Evolutionary conservation across 2,113 vertebrate species (phyloP).

Genomic region (Aldabrachelys gigantea): DNA sequence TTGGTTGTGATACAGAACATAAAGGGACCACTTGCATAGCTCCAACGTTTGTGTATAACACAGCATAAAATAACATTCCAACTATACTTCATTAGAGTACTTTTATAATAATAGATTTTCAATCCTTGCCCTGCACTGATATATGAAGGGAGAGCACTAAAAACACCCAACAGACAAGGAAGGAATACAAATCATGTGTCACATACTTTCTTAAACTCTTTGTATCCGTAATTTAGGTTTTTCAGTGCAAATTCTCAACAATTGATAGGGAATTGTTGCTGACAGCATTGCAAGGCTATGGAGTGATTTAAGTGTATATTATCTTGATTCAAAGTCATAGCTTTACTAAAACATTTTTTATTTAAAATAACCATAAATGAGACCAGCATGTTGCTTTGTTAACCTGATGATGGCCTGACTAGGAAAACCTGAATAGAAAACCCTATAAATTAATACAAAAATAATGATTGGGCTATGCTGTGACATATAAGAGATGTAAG

Average conservation of each 20-base stretch:
- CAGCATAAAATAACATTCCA: neutral
- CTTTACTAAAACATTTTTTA: neutral
- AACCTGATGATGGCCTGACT: neutral
- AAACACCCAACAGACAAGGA: neutral
- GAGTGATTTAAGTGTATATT: neutral
- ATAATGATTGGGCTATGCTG: neutral
- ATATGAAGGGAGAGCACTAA: neutral
- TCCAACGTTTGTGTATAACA: neutral
- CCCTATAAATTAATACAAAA: neutral
- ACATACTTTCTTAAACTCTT: neutral
- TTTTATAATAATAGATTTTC: neutral
- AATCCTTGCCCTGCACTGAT: neutral
- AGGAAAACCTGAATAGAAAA: too few species aligned
- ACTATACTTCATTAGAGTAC: neutral
- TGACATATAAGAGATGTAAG: neutral
- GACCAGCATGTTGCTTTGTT: neutral
- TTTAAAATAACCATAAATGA: neutral
- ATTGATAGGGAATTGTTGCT: neutral
- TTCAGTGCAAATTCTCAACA: neutral
- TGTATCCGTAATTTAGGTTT: neutral
- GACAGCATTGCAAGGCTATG: neutral
- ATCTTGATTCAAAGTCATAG: neutral
- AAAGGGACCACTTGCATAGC: neutral
- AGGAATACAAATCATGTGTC: neutral
- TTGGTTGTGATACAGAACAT: neutral